phyloP scores from a whole-genome alignment of 2,797 vertebrate species.

The Discoglossus pictus region DNA sequence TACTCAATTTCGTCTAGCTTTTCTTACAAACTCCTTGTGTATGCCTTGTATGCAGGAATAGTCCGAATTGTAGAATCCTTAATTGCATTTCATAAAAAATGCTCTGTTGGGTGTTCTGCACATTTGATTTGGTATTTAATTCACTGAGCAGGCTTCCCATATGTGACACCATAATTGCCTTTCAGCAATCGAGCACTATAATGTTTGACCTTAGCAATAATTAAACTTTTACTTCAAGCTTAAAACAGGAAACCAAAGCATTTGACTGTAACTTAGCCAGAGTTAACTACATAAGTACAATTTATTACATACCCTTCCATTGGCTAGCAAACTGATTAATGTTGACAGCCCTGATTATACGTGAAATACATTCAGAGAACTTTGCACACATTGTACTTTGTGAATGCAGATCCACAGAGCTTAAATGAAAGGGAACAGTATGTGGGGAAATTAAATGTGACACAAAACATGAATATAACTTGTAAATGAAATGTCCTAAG shows the following conservation, averaged over 20 bases:
- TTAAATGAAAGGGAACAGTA: too few relatives aligned
- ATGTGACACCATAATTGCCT: slow-evolving; percentile 28
- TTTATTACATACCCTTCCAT: background rate
- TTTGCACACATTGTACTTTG: background rate
- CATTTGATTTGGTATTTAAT: slow-evolving; percentile 18
- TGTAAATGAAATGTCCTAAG: too few relatives aligned
- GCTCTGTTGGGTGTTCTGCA: background rate
- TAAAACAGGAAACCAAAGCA: slow-evolving; percentile 22
- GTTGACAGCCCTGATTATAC: slow-evolving; percentile 13
- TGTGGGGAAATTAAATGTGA: too few relatives aligned
- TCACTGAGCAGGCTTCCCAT: background rate
- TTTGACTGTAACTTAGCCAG: slow-evolving; percentile 13
- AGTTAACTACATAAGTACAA: slow-evolving; percentile 2
- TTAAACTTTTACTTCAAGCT: slow-evolving; percentile 13
- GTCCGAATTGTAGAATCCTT: too few relatives aligned
- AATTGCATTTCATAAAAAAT: background rate
- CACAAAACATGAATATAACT: too few relatives aligned
- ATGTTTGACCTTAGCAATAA: slow-evolving; percentile 28
- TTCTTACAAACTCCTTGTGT: too few relatives aligned
- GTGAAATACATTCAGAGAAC: slow-evolving; percentile 5
- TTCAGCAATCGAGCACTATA: slow-evolving; percentile 1
- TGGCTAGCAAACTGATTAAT: background rate
- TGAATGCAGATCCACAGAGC: background rate
- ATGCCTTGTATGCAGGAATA: too few relatives aligned
- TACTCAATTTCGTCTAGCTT: too few relatives aligned